A percentile compares a stretch with the other conserved stretches of the same genome.
Conservation (phyloP, 2,888 invertebrate species). For the Chouioia cunea region DNA sequence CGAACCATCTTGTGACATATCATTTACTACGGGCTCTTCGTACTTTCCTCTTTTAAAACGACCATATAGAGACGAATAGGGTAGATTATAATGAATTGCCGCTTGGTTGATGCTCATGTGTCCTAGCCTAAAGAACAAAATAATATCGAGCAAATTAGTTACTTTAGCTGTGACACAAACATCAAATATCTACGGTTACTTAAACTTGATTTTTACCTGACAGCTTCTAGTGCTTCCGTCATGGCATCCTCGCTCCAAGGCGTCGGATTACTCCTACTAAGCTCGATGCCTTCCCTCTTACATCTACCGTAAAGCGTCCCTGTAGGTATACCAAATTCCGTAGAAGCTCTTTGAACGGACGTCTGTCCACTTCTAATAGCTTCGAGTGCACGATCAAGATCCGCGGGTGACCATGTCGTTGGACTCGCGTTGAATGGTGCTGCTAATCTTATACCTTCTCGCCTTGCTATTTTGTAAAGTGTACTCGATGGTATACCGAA, state of each 20-base stretch:
- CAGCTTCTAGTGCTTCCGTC: slow-evolving; percentile 91
- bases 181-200: too few species aligned
- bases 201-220: too few species aligned
- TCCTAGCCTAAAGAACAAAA: slow-evolving; percentile 77
- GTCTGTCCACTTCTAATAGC: slow-evolving; percentile 85
- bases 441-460: slow-evolving; percentile 89
- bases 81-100: slow-evolving; percentile 90
- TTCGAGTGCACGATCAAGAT: slow-evolving; percentile 85
- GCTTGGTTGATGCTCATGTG: slow-evolving; percentile 96
- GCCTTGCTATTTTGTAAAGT: slow-evolving; percentile 89
- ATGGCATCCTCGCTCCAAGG: slow-evolving; percentile 95
- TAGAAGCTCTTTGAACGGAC: slow-evolving; percentile 88
- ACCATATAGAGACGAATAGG: slow-evolving; percentile 90
- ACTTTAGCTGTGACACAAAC: too few species aligned
- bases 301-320: slow-evolving; percentile 91
- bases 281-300: slow-evolving; percentile 89
- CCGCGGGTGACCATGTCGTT: slow-evolving; percentile 88
- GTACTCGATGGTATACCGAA: slow-evolving; percentile 93
- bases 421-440: slow-evolving; percentile 93
- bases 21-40: slow-evolving; percentile 70
- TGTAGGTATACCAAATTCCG: slow-evolving; percentile 89
- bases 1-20: slow-evolving; percentile 67
- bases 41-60: slow-evolving; percentile 90
- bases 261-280: slow-evolving; percentile 90
- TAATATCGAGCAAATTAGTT: too few species aligned